Percentiles rank a stretch among this genome's conserved stretches.
These are phyloP conservation scores for Acronicta aceris DNA, from an alignment of 2,888 invertebrate species.

Conservation along the genomic window DNA sequence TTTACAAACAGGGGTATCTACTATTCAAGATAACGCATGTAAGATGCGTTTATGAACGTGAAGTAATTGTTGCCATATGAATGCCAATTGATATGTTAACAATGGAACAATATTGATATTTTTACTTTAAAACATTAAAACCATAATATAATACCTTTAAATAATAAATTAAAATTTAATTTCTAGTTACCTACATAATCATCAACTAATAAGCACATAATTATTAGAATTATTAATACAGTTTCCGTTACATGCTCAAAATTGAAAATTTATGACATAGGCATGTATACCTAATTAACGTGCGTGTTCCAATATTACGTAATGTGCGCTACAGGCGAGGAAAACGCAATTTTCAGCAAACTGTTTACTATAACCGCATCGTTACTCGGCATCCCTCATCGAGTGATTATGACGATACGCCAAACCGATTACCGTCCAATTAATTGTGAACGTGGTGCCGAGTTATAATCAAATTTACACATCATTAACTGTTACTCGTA, in stretches of 20 bases:
- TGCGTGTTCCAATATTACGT: slow-evolving; percentile 11
- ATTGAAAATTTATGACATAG: slow-evolving; percentile 4
- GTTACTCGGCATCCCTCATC: slow-evolving; percentile 24
- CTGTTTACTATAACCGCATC: slow-evolving; percentile 32
- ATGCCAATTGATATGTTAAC: no score
- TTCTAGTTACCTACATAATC: background rate
- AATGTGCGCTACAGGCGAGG: slow-evolving; percentile 13
- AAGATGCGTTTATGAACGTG: no score
- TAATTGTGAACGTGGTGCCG: slow-evolving; percentile 45
- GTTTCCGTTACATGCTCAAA: slow-evolving; percentile 3
- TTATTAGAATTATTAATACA: slow-evolving; percentile 1
- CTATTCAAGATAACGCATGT: background rate
- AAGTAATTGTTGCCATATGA: no score
- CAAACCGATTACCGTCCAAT: slow-evolving; percentile 51
- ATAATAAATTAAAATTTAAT: background rate
- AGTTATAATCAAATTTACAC: slow-evolving; percentile 47
- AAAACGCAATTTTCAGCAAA: slow-evolving; percentile 33
- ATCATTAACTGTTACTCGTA: slow-evolving; percentile 43
- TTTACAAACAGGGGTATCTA: slow-evolving; percentile 29
- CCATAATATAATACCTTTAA: background rate
- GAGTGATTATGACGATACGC: slow-evolving; percentile 43
- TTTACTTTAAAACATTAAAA: no score
- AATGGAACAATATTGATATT: no score
- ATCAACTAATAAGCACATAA: background rate
- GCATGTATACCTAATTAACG: slow-evolving; percentile 3